A percentile compares a stretch with the other conserved stretches of the same genome.
phyloP scores from a whole-genome alignment of 2,113 vertebrate genomes.

The Aphelocoma coerulescens region DNA sequence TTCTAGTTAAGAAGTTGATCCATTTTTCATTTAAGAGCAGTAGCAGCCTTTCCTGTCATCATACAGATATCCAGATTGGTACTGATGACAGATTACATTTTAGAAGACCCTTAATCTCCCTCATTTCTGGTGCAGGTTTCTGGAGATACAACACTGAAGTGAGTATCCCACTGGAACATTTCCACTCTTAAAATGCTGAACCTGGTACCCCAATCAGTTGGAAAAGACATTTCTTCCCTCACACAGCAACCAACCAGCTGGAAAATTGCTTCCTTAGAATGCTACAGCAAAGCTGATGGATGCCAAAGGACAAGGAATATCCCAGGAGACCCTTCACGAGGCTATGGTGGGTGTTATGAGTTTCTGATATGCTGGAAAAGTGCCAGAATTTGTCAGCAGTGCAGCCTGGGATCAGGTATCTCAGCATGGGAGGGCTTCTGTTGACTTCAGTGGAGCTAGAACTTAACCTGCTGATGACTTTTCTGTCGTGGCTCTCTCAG shows the following conservation, averaged over 20 bases:
- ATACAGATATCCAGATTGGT: neutral
- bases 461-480: neutral
- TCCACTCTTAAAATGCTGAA: neutral
- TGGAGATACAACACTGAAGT: neutral
- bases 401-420: neutral
- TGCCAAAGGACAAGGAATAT: neutral
- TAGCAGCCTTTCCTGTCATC: neutral
- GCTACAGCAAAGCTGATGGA: neutral
- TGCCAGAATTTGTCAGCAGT: neutral
- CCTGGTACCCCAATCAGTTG: neutral
- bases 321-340: neutral
- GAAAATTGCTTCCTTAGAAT: conserved; percentile 15
- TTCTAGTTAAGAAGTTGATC: neutral
- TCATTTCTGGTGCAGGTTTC: neutral
- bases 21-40: neutral
- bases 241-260: neutral
- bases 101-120: neutral
- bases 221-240: neutral
- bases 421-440: neutral
- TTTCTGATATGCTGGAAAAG: neutral
- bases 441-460: neutral
- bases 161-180: neutral
- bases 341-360: fast-evolving
- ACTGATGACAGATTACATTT: neutral
- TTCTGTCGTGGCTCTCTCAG: neutral